Percentiles rank a stretch among this genome's conserved stretches.
phyloP scores from a whole-genome alignment of 2,113 vertebrate genomes.

The Microcebus jonahi region DNA sequence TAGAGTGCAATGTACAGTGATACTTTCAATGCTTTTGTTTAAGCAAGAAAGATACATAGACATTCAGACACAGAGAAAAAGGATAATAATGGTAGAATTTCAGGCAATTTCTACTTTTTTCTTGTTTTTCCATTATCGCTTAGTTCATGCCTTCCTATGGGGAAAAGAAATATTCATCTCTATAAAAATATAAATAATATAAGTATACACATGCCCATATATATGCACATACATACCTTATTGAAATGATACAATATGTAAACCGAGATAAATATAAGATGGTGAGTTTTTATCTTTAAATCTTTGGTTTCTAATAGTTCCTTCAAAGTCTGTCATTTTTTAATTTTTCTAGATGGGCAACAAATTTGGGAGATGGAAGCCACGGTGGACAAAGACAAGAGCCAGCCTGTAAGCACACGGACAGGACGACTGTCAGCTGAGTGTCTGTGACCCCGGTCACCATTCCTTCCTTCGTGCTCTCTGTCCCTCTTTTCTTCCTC shows the following conservation, averaged over 20 bases:
- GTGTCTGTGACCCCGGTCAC: rapidly evolving
- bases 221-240: rapidly evolving
- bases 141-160: not conserved
- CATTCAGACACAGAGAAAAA: not conserved
- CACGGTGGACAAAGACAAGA: constrained; percentile 98
- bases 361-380: constrained; percentile 99
- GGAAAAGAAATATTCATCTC: not conserved
- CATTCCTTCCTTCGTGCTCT: not conserved
- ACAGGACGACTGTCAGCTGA: rapidly evolving
- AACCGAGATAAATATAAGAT: not conserved
- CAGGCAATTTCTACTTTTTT: not conserved
- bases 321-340: constrained; percentile 44
- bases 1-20: not conserved
- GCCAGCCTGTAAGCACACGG: constrained; percentile 93
- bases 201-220: rapidly evolving
- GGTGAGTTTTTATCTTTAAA: not conserved
- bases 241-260: rapidly evolving
- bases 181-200: not conserved
- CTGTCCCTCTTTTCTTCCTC: not conserved
- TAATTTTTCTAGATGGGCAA: constrained; percentile 92
- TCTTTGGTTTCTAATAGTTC: not conserved
- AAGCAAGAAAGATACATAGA: not conserved
- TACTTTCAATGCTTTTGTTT: not conserved
- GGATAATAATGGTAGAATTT: not conserved
- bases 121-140: not conserved